These are phyloP conservation scores for Gnathonemus echidnorhynchus DNA, from an alignment of 2,113 vertebrate genomes.

Conservation along the genomic window DNA sequence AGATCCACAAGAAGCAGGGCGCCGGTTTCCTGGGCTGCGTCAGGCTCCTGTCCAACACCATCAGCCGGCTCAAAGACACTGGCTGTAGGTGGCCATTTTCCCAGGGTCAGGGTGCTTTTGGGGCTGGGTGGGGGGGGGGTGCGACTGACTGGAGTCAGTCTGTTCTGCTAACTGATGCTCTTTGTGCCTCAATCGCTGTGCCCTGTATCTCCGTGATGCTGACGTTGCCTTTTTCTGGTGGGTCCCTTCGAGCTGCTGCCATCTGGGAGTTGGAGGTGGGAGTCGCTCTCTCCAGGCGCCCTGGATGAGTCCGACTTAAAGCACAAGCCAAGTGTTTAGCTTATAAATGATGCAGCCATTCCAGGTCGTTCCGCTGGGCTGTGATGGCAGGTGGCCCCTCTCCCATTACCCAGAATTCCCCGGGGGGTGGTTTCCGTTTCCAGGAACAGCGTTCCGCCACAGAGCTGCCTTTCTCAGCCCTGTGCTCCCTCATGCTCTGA, in stretches of 20 bases:
- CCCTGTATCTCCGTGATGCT: not conserved
- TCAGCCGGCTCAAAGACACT: slow-evolving; percentile 98
- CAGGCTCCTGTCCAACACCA: slow-evolving; percentile 92
- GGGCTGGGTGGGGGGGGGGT: too few relatives aligned
- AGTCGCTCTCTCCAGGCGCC: not conserved
- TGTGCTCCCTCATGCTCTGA: not conserved
- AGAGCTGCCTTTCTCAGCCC: not conserved
- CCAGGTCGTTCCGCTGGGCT: not conserved
- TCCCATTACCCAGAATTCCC: not conserved
- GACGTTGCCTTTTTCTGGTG: not conserved
- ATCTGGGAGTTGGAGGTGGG: not conserved
- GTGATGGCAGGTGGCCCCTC: not conserved
- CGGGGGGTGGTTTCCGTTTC: not conserved
- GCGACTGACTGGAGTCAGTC: not conserved
- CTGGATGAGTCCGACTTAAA: not conserved
- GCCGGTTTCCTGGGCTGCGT: slow-evolving; percentile 97
- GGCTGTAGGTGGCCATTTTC: slow-evolving; percentile 78
- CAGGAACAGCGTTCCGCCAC: not conserved
- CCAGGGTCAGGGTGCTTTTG: slow-evolving; percentile 22
- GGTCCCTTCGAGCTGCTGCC: not conserved
- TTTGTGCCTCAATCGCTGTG: not conserved
- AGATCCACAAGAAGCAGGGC: slow-evolving; percentile 99
- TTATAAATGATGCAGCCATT: not conserved
- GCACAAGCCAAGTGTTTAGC: not conserved
- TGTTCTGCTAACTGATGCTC: not conserved